Conservation (phyloP, 2,888 invertebrate species). For the Argyresthia goedartella region DNA sequence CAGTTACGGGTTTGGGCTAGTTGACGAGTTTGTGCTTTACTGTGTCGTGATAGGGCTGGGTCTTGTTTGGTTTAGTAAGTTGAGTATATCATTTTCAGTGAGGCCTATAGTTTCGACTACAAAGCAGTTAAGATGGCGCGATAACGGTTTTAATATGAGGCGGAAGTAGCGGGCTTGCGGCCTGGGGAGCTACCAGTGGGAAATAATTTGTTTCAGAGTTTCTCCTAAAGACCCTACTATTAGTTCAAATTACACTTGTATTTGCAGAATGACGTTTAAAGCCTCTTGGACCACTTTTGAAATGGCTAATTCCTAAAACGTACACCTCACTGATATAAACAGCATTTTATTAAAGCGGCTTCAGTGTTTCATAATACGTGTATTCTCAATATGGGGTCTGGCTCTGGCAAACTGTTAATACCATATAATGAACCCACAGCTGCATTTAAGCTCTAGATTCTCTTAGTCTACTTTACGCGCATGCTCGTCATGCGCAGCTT, state of each 20-base stretch:
- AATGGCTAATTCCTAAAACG: too few relatives aligned
- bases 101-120: constrained; percentile 61
- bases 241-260: constrained; percentile 2
- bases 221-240: constrained; percentile 16
- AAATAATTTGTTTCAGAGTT: constrained; percentile 49
- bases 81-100: constrained; percentile 58
- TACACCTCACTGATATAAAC: too few relatives aligned
- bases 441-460: too few relatives aligned
- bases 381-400: neutral
- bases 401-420: too few relatives aligned
- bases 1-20: neutral
- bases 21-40: constrained; percentile 21
- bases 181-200: constrained; percentile 31
- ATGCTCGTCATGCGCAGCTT: too few relatives aligned
- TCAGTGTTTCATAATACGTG: neutral
- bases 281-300: too few relatives aligned
- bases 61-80: constrained; percentile 27
- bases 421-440: too few relatives aligned
- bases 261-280: neutral
- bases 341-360: too few relatives aligned
- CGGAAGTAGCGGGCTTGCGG: constrained; percentile 44
- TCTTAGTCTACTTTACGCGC: too few relatives aligned
- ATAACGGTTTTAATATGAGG: constrained; percentile 67
- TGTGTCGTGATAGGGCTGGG: constrained; percentile 21
- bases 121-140: constrained; percentile 62